Evolutionary conservation across 1,140 invertebrate species (phyloP).

Genomic region (Drosophila watanabei): DNA sequence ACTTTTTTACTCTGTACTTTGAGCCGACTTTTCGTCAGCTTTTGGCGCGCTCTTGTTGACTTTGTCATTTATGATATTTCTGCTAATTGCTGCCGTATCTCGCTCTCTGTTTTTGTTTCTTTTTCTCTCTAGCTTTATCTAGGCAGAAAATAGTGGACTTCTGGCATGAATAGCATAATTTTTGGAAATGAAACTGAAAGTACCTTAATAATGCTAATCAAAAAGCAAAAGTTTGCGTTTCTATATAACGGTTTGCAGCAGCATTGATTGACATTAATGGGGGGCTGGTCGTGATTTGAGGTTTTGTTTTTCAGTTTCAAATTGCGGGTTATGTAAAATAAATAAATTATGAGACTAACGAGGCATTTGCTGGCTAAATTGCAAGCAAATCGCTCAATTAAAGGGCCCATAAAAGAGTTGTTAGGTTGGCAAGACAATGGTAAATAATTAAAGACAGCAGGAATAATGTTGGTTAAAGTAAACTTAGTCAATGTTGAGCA

Average conservation of each 20-base stretch:
- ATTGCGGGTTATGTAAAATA: constrained; percentile 30
- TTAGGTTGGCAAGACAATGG: not conserved
- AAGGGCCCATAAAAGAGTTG: constrained; percentile 26
- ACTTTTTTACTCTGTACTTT: not conserved
- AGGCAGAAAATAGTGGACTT: constrained; percentile 17
- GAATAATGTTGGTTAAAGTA: not conserved
- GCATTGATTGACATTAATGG: constrained; percentile 59
- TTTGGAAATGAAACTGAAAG: constrained; percentile 64
- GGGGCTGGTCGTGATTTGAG: not conserved
- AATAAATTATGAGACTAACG: constrained; percentile 41
- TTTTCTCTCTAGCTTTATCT: constrained; percentile 12
- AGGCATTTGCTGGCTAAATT: constrained; percentile 40
- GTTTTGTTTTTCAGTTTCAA: not conserved
- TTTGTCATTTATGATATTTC: constrained; percentile 66
- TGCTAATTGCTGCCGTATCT: constrained; percentile 53
- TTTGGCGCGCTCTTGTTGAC: constrained; percentile 47
- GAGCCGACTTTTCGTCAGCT: not conserved
- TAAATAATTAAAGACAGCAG: not conserved
- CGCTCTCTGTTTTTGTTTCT: constrained; percentile 1
- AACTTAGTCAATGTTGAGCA: not conserved
- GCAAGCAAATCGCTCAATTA: constrained; percentile 37
- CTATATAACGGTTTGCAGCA: constrained; percentile 38
- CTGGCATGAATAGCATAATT: constrained; percentile 6
- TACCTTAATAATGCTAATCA: constrained; percentile 56
- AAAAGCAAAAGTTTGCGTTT: constrained; percentile 57